Evolutionary conservation across 2,797 vertebrate genomes (phyloP).

Genomic region (Sylvilagus floridanus): DNA sequence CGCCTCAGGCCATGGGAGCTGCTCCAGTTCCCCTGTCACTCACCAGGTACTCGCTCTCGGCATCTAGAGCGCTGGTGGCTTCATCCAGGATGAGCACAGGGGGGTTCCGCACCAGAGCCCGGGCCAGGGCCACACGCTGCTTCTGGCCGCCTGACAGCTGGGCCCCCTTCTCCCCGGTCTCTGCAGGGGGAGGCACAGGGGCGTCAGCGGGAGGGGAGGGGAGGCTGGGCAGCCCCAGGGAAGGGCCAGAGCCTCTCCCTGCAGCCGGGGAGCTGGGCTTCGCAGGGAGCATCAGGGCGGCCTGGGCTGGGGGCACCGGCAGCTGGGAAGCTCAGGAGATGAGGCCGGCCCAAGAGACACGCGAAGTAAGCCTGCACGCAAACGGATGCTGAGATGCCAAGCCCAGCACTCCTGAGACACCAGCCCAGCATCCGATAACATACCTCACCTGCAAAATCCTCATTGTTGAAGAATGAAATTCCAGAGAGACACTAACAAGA

Average conservation of each 20-base stretch:
- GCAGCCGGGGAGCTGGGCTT: neutral
- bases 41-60: constrained; percentile 96
- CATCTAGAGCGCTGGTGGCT: constrained; percentile 96
- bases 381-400: neutral
- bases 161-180: constrained; percentile 95
- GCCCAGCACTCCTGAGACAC: too few relatives aligned
- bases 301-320: rapidly evolving
- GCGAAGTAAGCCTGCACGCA: neutral
- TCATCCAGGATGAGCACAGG: constrained; percentile 96
- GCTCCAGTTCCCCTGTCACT: constrained; percentile 65
- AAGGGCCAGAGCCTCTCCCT: rapidly evolving
- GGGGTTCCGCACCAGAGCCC: constrained; percentile 94
- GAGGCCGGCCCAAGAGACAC: neutral
- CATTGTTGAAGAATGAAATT: too few relatives aligned
- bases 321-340: neutral
- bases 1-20: neutral
- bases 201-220: neutral
- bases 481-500: too few relatives aligned
- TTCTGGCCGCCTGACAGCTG: constrained; percentile 98
- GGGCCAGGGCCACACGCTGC: constrained; percentile 96
- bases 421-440: too few relatives aligned
- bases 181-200: neutral
- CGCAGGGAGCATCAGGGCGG: too few relatives aligned
- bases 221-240: rapidly evolving
- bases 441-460: too few relatives aligned